phyloP scores from a whole-genome alignment of 2,797 vertebrate species.

The Hafferia zeledoni region DNA sequence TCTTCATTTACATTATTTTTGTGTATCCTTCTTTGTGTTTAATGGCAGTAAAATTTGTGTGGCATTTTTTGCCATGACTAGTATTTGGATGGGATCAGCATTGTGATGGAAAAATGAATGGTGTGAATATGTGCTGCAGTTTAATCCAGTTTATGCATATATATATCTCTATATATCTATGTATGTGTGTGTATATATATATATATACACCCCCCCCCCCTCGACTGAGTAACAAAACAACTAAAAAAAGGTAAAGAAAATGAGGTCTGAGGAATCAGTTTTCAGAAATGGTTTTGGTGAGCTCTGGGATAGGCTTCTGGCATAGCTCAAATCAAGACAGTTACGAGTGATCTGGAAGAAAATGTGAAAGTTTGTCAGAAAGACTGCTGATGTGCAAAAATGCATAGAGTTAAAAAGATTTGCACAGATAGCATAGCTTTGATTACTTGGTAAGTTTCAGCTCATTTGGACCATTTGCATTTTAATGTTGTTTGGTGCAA shows the following conservation, averaged over 20 bases:
- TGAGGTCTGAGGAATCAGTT: background rate
- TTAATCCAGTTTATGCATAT: background rate
- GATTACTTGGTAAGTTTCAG: background rate
- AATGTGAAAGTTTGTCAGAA: background rate
- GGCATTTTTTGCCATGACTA: background rate
- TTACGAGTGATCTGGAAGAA: background rate
- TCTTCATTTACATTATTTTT: background rate
- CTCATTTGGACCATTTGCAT: background rate
- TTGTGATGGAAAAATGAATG: background rate
- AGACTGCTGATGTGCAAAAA: background rate
- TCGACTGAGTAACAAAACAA: background rate
- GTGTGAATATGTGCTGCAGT: background rate
- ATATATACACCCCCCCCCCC: background rate
- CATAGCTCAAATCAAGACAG: background rate
- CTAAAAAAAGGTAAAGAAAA: background rate
- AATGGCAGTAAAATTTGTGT: background rate
- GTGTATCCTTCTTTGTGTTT: background rate
- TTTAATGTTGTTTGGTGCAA: background rate
- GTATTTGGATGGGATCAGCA: background rate
- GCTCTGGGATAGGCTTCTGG: background rate
- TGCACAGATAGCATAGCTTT: background rate
- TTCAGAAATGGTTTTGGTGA: background rate
- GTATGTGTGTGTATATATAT: background rate
- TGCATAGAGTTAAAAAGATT: background rate
- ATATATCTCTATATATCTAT: background rate